A percentile compares a stretch with the other conserved stretches of the same genome.
Evolutionary conservation across 2,797 vertebrate species (phyloP).

Genomic region (Hylomyscus alleni): DNA sequence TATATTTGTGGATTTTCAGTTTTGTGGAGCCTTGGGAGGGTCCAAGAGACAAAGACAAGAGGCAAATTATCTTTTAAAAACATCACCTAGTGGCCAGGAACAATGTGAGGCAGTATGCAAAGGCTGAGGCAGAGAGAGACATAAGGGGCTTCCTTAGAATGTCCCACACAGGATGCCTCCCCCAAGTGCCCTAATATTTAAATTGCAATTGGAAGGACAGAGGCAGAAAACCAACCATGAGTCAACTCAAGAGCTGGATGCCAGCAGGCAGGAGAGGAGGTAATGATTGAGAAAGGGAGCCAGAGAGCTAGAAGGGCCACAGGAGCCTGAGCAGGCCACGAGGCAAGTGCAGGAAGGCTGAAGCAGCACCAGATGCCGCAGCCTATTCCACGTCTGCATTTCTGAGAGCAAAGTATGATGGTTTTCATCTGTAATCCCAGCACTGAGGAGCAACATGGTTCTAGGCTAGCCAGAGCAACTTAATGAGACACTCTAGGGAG

Average conservation of each 20-base stretch:
- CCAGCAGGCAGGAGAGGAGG: fast-evolving
- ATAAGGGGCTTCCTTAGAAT: not conserved
- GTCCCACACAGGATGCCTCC: not conserved
- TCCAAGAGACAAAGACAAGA: not conserved
- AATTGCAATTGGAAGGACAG: not conserved
- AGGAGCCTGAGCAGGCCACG: not conserved
- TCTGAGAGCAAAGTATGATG: not conserved
- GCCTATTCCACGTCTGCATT: fast-evolving
- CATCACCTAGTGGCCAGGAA: not conserved
- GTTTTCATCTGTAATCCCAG: not conserved
- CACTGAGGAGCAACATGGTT: not conserved
- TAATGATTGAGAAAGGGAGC: not conserved
- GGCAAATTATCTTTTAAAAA: not conserved
- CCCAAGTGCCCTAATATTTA: not conserved
- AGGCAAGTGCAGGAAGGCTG: not conserved
- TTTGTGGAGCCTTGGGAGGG: not conserved
- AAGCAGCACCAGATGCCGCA: too few relatives aligned
- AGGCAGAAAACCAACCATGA: not conserved
- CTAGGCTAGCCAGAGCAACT: not conserved
- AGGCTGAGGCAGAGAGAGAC: not conserved
- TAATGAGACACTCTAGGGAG: not conserved
- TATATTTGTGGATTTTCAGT: not conserved
- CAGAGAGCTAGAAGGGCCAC: not conserved
- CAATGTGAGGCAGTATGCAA: fast-evolving
- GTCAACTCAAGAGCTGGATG: not conserved